Conservation (phyloP, 2,797 vertebrate genomes). For the Enteromius radiatus region DNA sequence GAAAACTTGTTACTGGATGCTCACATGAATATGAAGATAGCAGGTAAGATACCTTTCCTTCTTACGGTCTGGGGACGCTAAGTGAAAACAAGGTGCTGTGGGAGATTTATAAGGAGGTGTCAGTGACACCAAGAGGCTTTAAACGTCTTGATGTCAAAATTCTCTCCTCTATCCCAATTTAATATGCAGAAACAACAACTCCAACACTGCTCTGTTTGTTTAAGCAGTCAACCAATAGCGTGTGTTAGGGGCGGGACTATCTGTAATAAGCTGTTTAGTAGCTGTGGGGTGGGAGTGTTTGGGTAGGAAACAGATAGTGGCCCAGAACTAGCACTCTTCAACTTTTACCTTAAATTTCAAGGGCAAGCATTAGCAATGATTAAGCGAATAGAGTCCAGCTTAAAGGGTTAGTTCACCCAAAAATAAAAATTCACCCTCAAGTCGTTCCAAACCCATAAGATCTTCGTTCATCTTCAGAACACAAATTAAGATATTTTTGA, state of each 20-base stretch:
- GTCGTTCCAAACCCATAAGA: too few species aligned
- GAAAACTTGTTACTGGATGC: constrained; percentile 94
- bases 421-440: too few species aligned
- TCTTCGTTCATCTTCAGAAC: too few species aligned
- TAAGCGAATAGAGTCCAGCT: neutral
- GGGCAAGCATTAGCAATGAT: constrained; percentile 9
- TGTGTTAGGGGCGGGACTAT: neutral
- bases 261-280: neutral
- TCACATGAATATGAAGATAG: constrained; percentile 99
- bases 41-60: constrained; percentile 79
- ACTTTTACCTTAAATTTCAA: constrained; percentile 5
- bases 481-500: too few species aligned
- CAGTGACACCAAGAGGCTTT: neutral
- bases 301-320: neutral
- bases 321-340: neutral
- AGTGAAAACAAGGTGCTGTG: neutral
- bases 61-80: neutral
- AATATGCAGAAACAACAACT: neutral
- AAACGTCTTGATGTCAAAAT: neutral
- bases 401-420: too few species aligned
- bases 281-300: neutral
- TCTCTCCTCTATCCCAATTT: neutral
- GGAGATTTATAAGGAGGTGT: neutral
- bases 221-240: neutral
- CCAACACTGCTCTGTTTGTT: neutral